Conservation (phyloP, 2,888 invertebrate genomes). For the Lampropteryx suffumata region DNA sequence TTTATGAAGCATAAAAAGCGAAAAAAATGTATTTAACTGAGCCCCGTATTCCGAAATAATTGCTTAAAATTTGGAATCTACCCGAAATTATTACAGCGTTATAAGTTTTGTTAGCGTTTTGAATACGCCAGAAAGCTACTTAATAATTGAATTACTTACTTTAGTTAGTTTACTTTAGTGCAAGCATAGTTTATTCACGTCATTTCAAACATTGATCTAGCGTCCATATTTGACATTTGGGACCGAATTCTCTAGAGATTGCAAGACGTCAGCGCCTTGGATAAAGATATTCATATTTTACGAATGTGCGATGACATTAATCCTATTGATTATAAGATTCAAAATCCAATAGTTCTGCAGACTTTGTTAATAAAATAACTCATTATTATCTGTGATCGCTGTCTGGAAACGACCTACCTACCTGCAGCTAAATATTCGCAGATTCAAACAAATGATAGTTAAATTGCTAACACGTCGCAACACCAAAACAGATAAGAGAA, state of each 20-base stretch:
- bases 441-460: not conserved
- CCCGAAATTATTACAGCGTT: constrained; percentile 25
- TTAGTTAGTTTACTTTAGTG: constrained; percentile 5
- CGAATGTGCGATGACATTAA: too few relatives aligned
- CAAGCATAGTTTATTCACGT: too few relatives aligned
- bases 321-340: too few relatives aligned
- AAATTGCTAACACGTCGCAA: not conserved
- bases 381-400: too few relatives aligned
- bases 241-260: too few relatives aligned
- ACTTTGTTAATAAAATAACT: too few relatives aligned
- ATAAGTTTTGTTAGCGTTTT: constrained; percentile 27
- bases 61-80: constrained; percentile 25
- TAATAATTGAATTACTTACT: constrained; percentile 26
- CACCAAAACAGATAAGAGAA: not conserved
- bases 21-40: not conserved
- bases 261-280: too few relatives aligned
- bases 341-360: too few relatives aligned
- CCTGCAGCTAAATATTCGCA: not conserved
- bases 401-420: too few relatives aligned
- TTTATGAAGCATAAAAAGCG: not conserved
- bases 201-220: too few relatives aligned
- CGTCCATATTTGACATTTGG: too few relatives aligned
- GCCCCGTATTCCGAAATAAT: constrained; percentile 9
- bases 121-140: constrained; percentile 20
- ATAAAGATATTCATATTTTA: too few relatives aligned